These are phyloP conservation scores for Pocillopora verrucosa DNA, from an alignment of 64 coral and sea anemone species.

Conservation along the genomic window DNA sequence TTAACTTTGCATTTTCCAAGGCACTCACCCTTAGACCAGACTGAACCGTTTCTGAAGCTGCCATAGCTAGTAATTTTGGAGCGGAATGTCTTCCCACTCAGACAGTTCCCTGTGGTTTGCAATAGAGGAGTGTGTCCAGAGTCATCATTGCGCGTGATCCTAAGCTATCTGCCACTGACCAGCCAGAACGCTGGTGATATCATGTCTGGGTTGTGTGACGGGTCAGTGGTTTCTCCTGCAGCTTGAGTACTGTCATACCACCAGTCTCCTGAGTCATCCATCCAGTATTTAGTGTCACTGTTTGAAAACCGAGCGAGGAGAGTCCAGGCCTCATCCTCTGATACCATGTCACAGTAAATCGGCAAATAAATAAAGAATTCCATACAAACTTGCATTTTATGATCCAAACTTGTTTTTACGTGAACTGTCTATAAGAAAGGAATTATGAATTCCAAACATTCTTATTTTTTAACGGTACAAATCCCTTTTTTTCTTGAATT, in stretches of 20 bases:
- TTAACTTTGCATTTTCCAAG: conserved; percentile 11
- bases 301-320: conserved; percentile 41
- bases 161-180: conserved; percentile 40
- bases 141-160: conserved; percentile 63
- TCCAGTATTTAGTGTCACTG: conserved; percentile 54
- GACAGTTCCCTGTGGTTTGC: conserved; percentile 19
- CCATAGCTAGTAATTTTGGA: conserved; percentile 30
- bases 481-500: not conserved
- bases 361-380: no score
- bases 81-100: conserved; percentile 23
- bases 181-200: conserved; percentile 38
- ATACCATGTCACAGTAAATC: not conserved
- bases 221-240: no score
- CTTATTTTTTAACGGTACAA: not conserved
- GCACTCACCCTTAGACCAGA: not conserved
- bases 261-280: conserved; percentile 26
- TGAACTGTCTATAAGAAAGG: not conserved
- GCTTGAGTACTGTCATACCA: conserved; percentile 14
- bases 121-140: conserved; percentile 10
- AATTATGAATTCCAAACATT: not conserved
- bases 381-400: not conserved
- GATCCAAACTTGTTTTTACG: no score
- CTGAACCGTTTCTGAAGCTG: not conserved
- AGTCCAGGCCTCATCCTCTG: conserved; percentile 5
- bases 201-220: conserved; percentile 38